A percentile compares a stretch with the other conserved stretches of the same genome.
Evolutionary conservation across 2,888 invertebrate genomes (phyloP).

Genomic region (Mayetiola destructor): DNA sequence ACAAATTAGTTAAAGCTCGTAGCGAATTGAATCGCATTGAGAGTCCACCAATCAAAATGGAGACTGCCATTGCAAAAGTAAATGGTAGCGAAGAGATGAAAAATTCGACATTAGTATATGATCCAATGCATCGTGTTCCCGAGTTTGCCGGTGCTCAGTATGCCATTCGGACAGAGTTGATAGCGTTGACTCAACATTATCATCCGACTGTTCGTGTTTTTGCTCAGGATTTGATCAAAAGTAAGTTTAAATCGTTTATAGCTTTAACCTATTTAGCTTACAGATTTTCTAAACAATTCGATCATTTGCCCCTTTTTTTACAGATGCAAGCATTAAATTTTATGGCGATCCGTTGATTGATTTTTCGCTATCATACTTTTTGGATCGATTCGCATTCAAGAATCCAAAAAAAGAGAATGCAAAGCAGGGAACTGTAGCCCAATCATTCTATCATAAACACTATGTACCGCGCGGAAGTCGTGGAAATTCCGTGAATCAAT

Average conservation of each 20-base stretch:
- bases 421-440: conserved; percentile 15
- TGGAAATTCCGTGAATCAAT: conserved; percentile 57
- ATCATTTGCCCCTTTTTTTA: not conserved
- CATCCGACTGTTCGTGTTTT: conserved; percentile 88
- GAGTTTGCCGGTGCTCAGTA: conserved; percentile 63
- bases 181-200: conserved; percentile 55
- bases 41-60: conserved; percentile 19
- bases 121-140: conserved; percentile 67
- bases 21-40: conserved; percentile 31
- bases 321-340: conserved; percentile 63
- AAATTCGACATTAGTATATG: conserved; percentile 43
- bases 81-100: conserved; percentile 36
- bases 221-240: conserved; percentile 59
- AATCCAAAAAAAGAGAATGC: conserved; percentile 57
- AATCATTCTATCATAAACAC: conserved; percentile 35
- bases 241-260: conserved; percentile 33
- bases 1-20: conserved; percentile 50
- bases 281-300: too few relatives aligned
- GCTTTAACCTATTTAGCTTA: too few relatives aligned
- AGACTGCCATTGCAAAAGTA: conserved; percentile 28
- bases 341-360: conserved; percentile 88
- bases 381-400: conserved; percentile 90
- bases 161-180: conserved; percentile 60
- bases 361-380: conserved; percentile 76
- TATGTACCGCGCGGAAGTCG: conserved; percentile 57